Conservation (phyloP, 2,797 vertebrate genomes). For the Benthosema pterotum region DNA sequence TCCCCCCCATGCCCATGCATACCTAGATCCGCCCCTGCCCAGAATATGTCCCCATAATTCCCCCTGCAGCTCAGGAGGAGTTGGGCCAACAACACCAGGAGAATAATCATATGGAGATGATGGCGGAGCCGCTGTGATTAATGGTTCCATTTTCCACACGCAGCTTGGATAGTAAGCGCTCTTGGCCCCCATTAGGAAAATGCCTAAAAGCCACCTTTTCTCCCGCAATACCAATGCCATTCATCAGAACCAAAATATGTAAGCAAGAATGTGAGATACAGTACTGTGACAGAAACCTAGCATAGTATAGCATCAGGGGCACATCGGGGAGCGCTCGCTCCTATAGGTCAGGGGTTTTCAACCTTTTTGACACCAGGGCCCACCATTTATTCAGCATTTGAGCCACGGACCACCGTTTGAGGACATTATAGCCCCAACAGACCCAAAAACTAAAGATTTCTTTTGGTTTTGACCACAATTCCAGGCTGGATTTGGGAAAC, state of each 20-base stretch:
- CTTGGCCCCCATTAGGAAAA: constrained; percentile 75
- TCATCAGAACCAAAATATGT: constrained; percentile 62
- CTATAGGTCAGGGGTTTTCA: too few species aligned
- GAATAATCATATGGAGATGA: constrained; percentile 78
- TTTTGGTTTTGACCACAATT: too few species aligned
- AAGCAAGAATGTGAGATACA: constrained; percentile 30
- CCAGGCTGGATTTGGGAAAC: too few species aligned
- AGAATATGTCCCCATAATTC: constrained; percentile 66
- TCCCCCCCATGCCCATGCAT: too few species aligned
- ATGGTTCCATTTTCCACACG: constrained; percentile 73
- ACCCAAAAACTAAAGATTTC: too few species aligned
- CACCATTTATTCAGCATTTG: too few species aligned
- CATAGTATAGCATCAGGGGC: constrained; percentile 27
- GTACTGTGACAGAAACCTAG: constrained; percentile 28
- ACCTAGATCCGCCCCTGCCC: too few species aligned
- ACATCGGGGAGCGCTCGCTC: constrained; percentile 28
- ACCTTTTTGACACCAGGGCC: too few species aligned
- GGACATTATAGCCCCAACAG: too few species aligned
- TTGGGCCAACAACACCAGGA: constrained; percentile 61
- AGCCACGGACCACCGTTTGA: too few species aligned
- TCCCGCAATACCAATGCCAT: constrained; percentile 50
- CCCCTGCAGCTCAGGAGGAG: constrained; percentile 53
- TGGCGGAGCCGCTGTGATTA: constrained; percentile 71
- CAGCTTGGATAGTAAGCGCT: constrained; percentile 72
- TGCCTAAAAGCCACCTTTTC: constrained; percentile 68